Evolutionary conservation across 92 coral and sea anemone species (phyloP), one percentile per base, ranked within the genome.

Genomic region (Ricordea florida): DNA sequence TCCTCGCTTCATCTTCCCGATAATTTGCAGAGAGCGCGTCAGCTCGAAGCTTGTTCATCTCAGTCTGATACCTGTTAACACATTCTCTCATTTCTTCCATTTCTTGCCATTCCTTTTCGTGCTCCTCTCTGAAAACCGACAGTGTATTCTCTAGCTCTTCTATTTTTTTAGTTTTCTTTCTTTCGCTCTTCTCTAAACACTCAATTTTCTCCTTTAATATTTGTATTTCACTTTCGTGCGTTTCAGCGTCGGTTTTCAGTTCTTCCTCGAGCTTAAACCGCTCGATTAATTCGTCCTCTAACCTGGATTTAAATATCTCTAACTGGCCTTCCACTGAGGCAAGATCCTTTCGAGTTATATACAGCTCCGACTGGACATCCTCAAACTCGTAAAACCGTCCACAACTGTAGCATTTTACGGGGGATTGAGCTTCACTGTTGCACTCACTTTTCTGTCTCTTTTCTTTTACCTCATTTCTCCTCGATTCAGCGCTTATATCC

Each of bases 211-310:
- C 56, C 41, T 49, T 48, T 13, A 76, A 49, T 21, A 21, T 23
- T 43, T 41, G 8, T n/a, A 76, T 66, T 62, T 89, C 85, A 52
- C 37, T 33, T 31, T 46, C 69, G 20, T 55, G 82, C 1, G 51
- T 38, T 57, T 76, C 88, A 21, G 81, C 45, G 65, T 74, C 90
- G 10, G 65, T 27, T 14, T 32, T 37, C 16, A 89, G 65, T 48
- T 89, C 94, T 34, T 84, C 87, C 8, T 84, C 90, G n/a, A 80
- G 44, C 42, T 77, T 69, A 53, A 68, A 61, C 43, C 80, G 80
- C 37, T 89, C 94, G 32, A 84, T 53, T 60, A 82, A 45, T 26
- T 85, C 88, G 17, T 85, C 91, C 31, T 85, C 88, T 16, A 76
- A 62, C 42, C 79, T 57, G 1, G 85, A 29, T 76, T 85, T 89